These are phyloP conservation scores for Ciconia stormi DNA, from an alignment of 2,113 vertebrate genomes.

Conservation along the genomic window DNA sequence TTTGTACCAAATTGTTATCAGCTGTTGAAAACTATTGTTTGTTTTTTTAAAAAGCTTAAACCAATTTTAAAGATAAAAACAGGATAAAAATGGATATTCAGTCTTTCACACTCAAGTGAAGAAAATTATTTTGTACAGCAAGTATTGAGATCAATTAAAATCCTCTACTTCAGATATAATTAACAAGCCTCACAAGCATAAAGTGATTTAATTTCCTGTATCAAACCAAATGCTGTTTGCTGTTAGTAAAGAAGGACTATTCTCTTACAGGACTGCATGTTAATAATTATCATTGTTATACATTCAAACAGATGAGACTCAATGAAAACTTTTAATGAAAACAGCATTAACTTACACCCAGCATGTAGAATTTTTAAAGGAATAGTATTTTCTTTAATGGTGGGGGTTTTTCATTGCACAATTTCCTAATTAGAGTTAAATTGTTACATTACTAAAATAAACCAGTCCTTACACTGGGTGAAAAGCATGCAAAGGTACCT, in stretches of 20 bases:
- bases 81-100: not conserved
- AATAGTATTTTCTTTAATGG: not conserved
- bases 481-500: not conserved
- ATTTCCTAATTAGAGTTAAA: not conserved
- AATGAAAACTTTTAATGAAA: slow-evolving; percentile 18
- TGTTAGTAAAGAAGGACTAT: not conserved
- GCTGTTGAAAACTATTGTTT: not conserved
- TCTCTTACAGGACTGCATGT: not conserved
- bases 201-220: slow-evolving; percentile 22
- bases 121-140: not conserved
- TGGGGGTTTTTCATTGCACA: not conserved
- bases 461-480: not conserved
- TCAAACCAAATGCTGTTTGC: slow-evolving; percentile 1
- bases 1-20: not conserved
- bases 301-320: not conserved
- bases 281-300: slow-evolving; percentile 8
- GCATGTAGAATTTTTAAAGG: not conserved
- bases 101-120: not conserved
- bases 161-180: not conserved
- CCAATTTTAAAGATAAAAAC: not conserved
- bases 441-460: not conserved
- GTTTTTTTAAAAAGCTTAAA: not conserved
- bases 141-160: slow-evolving; percentile 16
- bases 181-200: slow-evolving; percentile 15
- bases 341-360: not conserved